phyloP scores from a whole-genome alignment of 2,797 vertebrate genomes.

The Falco biarmicus region DNA sequence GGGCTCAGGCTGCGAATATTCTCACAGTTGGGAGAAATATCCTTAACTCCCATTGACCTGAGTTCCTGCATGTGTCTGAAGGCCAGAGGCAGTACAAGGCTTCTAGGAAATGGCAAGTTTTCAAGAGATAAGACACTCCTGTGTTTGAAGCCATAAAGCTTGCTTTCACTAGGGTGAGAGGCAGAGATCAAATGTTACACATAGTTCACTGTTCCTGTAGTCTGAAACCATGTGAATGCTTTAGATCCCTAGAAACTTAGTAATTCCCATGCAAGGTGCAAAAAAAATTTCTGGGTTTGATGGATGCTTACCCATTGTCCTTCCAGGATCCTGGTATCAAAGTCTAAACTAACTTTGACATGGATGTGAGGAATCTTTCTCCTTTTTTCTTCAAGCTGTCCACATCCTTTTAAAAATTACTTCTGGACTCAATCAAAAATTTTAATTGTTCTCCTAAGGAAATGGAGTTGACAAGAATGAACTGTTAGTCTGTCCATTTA shows the following conservation, averaged over 20 bases:
- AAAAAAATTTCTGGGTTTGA: background rate
- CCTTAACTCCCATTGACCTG: background rate
- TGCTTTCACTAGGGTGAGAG: background rate
- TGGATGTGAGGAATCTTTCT: background rate
- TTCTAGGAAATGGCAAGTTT: background rate
- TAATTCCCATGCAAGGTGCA: background rate
- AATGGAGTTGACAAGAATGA: background rate
- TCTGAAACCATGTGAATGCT: background rate
- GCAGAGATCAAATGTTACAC: background rate
- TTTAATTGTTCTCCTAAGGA: background rate
- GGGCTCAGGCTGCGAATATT: background rate
- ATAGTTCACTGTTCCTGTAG: background rate
- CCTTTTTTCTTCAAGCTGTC: background rate
- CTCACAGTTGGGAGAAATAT: background rate
- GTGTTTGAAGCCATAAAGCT: background rate
- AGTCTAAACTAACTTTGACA: background rate
- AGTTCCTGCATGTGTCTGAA: background rate
- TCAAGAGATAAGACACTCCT: background rate
- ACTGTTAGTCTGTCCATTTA: background rate
- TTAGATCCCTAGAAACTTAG: background rate
- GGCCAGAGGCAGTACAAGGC: background rate
- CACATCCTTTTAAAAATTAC: background rate
- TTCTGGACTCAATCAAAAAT: background rate
- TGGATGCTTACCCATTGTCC: background rate
- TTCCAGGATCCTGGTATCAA: background rate